Base-by-base conservation (phyloP, 2,888 invertebrate species). In the Brenthis hecate region DNA sequence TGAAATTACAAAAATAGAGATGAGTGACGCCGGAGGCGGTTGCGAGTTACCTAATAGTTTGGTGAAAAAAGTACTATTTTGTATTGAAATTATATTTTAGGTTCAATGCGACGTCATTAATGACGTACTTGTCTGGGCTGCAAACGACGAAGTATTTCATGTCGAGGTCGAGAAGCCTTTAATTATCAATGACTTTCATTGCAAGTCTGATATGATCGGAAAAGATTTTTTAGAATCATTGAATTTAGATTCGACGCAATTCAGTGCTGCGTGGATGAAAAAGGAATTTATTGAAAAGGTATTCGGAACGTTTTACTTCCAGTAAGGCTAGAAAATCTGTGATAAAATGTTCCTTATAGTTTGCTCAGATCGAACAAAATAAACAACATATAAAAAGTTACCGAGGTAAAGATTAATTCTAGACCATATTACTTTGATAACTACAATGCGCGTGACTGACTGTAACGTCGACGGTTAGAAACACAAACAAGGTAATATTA, bases 241-340 rank as follows among this genome's bases (percentile, higher is more conserved):
- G 53, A 82, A 81, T 53, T 73, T 85, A 53, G 91, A 89, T 67
- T 81, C 84, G 51, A 84, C 85, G 11, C 81, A 87, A 66, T 86
- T 91, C 66, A 89, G 80, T 76, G 82, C 81, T 2, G 78, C 86
- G 51, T 91, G 90, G 90, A 75, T 91, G 81, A 89, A 86, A 75
- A 91, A 86, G 72, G 89, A 90, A 64, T 88, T 86, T 70, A 81
- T 89, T 55, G 78, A 82, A 54, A 90, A 87, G 87, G 91, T 91
- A 76, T 32, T 54, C 62, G 62, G 13, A 60, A 13, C 36, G 32
- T 13, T 53, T 65, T 64, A 56, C 36, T 36, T 32, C 14, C 16
- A 53, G 3, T 48, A n/a, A 50, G 48, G n/a, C 50, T 60, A 50
- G 11, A n/a, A 32, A 28, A 32, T 50, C 28, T 60, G 13, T 60